phyloP scores from a whole-genome alignment of 2,888 invertebrate species.

The Scaptomyza cyrtandrae region DNA sequence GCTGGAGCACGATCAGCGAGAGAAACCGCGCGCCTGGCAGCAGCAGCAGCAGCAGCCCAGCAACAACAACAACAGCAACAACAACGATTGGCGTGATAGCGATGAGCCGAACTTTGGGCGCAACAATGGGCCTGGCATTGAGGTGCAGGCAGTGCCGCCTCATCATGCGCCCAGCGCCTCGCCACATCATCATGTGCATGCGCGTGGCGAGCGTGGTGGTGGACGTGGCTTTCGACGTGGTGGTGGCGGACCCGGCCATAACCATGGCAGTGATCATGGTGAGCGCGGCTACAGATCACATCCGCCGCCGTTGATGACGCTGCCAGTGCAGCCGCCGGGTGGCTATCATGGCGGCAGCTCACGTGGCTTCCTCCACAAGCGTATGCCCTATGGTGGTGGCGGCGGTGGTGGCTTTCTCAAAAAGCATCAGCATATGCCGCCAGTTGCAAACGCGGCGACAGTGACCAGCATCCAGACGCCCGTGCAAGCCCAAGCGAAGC shows the following conservation, averaged over 20 bases:
- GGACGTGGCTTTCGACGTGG: constrained; percentile 72
- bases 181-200: constrained; percentile 76
- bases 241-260: constrained; percentile 43
- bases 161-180: constrained; percentile 42
- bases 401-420: constrained; percentile 72
- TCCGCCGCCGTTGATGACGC: constrained; percentile 82
- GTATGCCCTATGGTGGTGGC: constrained; percentile 82
- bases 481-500: constrained; percentile 31
- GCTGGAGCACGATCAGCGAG: constrained; percentile 77
- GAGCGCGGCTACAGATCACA: constrained; percentile 81
- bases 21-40: constrained; percentile 74
- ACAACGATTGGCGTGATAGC: constrained; percentile 78
- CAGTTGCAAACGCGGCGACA: constrained; percentile 10
- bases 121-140: constrained; percentile 40
- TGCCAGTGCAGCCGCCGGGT: constrained; percentile 79
- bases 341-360: constrained; percentile 67
- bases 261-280: constrained; percentile 54
- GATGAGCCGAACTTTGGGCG: constrained; percentile 61
- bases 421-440: constrained; percentile 69
- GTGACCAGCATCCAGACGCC: constrained; percentile 4
- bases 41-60: constrained; percentile 30
- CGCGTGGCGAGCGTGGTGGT: constrained; percentile 75
- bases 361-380: constrained; percentile 81
- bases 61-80: constrained; percentile 38
- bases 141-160: constrained; percentile 26